Evolutionary conservation across 2,113 vertebrate species (phyloP).

Genomic region (Scomber scombrus): DNA sequence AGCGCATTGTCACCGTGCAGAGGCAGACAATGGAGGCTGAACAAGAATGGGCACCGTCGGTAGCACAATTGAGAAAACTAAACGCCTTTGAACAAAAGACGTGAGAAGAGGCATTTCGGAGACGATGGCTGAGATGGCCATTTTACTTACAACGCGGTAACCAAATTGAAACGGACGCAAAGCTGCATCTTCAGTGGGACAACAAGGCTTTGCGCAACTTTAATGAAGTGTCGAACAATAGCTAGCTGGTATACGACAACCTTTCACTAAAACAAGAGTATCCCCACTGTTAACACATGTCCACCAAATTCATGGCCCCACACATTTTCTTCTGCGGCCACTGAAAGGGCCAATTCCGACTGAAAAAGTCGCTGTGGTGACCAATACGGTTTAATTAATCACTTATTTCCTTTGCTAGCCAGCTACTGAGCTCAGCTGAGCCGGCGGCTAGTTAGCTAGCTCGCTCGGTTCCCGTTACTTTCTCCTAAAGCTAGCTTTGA

Average conservation of each 20-base stretch:
- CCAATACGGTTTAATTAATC: not conserved
- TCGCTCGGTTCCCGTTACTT: constrained; percentile 65
- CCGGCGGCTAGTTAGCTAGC: constrained; percentile 72
- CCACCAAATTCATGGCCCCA: accelerated
- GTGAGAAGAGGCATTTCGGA: not conserved
- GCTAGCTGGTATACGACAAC: constrained; percentile 65
- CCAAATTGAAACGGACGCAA: not conserved
- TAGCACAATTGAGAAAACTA: constrained; percentile 29
- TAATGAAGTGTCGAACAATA: constrained; percentile 72
- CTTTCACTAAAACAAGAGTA: constrained; percentile 18
- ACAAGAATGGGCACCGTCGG: constrained; percentile 45
- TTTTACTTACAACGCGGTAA: not conserved
- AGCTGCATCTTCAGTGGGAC: constrained; percentile 4
- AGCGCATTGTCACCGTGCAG: constrained; percentile 32
- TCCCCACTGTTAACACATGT: not conserved
- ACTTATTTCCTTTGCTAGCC: constrained; percentile 38
- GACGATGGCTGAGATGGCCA: not conserved
- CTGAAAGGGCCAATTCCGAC: accelerated
- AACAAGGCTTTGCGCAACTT: constrained; percentile 66
- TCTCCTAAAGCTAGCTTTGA: constrained; percentile 26
- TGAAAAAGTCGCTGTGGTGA: not conserved
- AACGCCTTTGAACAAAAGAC: constrained; percentile 7
- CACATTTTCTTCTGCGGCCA: accelerated
- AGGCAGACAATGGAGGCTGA: constrained; percentile 71
- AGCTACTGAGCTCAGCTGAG: constrained; percentile 63